Percentiles rank a stretch among this genome's conserved stretches.
These are phyloP conservation scores for Temnothorax curvispinosus DNA, from an alignment of 1,140 invertebrate genomes.

Conservation along the genomic window DNA sequence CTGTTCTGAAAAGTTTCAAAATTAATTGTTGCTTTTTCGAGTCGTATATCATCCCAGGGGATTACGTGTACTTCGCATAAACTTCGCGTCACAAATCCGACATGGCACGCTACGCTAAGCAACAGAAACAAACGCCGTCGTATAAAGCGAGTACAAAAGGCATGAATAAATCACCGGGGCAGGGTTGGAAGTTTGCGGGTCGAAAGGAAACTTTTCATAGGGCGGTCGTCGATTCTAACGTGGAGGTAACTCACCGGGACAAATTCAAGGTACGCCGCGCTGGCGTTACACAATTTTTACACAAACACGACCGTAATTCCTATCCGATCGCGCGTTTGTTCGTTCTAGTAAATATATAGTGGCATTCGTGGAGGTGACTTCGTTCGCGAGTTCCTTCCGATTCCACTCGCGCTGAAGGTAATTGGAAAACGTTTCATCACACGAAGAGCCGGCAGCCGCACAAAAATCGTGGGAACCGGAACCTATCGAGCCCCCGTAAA, in stretches of 20 bases:
- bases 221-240: constrained; percentile 64
- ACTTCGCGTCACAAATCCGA: constrained; percentile 48
- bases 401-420: constrained; percentile 29
- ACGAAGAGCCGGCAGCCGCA: neutral
- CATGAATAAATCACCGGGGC: constrained; percentile 54
- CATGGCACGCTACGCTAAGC: constrained; percentile 38
- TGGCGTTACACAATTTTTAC: constrained; percentile 68
- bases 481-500: constrained; percentile 9
- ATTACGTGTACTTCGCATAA: constrained; percentile 38
- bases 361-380: constrained; percentile 37
- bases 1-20: constrained; percentile 19
- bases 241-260: constrained; percentile 65
- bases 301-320: constrained; percentile 67
- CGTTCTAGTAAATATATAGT: constrained; percentile 57
- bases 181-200: constrained; percentile 41
- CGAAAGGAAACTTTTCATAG: constrained; percentile 67
- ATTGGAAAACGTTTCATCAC: constrained; percentile 62
- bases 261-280: constrained; percentile 63
- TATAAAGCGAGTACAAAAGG: constrained; percentile 51
- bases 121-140: constrained; percentile 43
- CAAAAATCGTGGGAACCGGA: constrained; percentile 16
- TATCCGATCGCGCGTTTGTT: constrained; percentile 38
- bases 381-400: constrained; percentile 35
- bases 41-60: constrained; percentile 7
- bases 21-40: constrained; percentile 35